A percentile compares a stretch with the other conserved stretches of the same genome.
Conservation (phyloP, 2,888 invertebrate species). For the Syrista parreyssii region DNA sequence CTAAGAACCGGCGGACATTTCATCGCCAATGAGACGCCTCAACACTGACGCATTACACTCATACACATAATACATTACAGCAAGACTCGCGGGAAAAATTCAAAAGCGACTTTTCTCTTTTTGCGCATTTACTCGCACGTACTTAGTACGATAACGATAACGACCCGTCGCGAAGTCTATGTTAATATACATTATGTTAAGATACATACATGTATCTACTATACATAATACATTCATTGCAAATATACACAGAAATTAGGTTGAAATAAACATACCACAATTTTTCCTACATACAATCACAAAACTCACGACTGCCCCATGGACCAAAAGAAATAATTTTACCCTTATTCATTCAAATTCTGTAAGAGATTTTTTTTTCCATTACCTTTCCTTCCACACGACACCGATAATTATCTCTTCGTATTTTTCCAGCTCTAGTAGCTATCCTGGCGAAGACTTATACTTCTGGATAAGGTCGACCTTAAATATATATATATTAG, state of each 20-base stretch:
- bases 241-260: not conserved
- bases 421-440: not conserved
- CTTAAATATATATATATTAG: not conserved
- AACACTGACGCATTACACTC: not conserved
- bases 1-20: constrained; percentile 8
- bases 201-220: constrained; percentile 12
- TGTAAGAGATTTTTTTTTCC: not conserved
- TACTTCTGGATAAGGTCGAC: not conserved
- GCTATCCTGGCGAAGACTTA: not conserved
- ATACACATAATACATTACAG: not conserved
- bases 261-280: not conserved
- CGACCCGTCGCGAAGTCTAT: not conserved
- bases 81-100: not conserved
- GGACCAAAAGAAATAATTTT: not conserved
- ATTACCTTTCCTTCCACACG: not conserved
- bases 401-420: not conserved
- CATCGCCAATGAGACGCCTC: not conserved
- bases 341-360: not conserved
- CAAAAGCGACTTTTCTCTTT: not conserved
- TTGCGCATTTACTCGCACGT: not conserved
- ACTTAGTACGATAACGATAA: not conserved
- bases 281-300: no score
- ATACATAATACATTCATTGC: not conserved
- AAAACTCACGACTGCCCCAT: not conserved
- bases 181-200: no score